These are phyloP conservation scores for Auanema freiburgensis DNA, from an alignment of 2,888 invertebrate genomes.

Conservation along the genomic window DNA sequence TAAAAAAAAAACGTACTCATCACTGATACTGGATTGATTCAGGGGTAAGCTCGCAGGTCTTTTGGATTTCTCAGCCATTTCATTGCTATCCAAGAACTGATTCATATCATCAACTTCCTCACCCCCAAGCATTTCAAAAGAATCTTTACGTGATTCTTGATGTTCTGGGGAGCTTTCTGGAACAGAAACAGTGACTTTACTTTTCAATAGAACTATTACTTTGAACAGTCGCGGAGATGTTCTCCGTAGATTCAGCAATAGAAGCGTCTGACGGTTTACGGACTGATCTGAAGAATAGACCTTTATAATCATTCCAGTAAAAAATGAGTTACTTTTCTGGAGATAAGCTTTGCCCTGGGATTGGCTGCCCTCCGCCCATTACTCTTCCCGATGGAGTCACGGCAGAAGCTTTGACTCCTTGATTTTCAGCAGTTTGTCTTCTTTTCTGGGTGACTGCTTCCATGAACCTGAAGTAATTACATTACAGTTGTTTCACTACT, in stretches of 20 bases:
- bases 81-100: slow-evolving; percentile 33
- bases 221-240: too few relatives aligned
- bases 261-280: too few relatives aligned
- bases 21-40: slow-evolving; percentile 14
- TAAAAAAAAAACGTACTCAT: slow-evolving; percentile 23
- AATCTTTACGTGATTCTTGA: too few relatives aligned
- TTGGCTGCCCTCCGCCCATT: slow-evolving; percentile 48
- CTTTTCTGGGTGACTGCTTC: slow-evolving; percentile 39
- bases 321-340: slow-evolving; percentile 10
- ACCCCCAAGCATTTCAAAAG: slow-evolving; percentile 15
- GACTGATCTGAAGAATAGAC: too few relatives aligned
- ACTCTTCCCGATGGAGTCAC: slow-evolving; percentile 24
- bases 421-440: slow-evolving; percentile 31
- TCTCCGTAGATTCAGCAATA: too few relatives aligned
- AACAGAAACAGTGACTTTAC: too few relatives aligned
- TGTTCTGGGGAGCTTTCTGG: too few relatives aligned
- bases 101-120: slow-evolving; percentile 31
- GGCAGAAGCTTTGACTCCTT: slow-evolving; percentile 22
- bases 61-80: slow-evolving; percentile 1
- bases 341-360: slow-evolving; percentile 33
- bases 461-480: slow-evolving; percentile 39
- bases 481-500: neutral
- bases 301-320: too few relatives aligned
- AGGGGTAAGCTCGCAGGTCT: slow-evolving; percentile 1
- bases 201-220: too few relatives aligned